phyloP scores from a whole-genome alignment of 2,888 invertebrate species.

The Caenorhabditis macrosperma region DNA sequence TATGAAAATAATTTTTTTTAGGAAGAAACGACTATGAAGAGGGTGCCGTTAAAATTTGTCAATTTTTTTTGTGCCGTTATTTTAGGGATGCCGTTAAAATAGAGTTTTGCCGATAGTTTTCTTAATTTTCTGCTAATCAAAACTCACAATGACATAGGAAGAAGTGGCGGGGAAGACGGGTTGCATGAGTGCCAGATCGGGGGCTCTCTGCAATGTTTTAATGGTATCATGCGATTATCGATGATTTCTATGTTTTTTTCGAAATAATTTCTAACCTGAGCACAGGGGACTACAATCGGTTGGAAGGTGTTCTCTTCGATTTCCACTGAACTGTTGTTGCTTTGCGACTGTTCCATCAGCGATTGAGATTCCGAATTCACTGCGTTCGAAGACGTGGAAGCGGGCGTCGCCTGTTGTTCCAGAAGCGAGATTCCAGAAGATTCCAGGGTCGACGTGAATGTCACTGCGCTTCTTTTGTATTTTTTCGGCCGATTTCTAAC shows the following conservation, averaged over 20 bases:
- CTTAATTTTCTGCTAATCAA: background rate
- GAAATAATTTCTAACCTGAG: constrained; percentile 19
- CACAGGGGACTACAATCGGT: constrained; percentile 38
- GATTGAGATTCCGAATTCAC: no score
- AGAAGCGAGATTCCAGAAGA: background rate
- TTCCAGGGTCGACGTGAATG: constrained; percentile 15
- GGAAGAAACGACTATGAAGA: no score
- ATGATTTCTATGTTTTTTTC: no score
- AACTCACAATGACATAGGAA: constrained; percentile 34
- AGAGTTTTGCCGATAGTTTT: no score
- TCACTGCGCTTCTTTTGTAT: constrained; percentile 42
- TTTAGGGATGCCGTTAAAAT: no score
- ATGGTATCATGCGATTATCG: no score
- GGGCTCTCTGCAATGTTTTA: constrained; percentile 9
- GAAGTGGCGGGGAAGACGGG: constrained; percentile 35
- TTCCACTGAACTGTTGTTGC: constrained; percentile 3
- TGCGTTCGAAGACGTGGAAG: background rate
- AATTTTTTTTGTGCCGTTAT: no score
- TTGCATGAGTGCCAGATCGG: constrained; percentile 30
- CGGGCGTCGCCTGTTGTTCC: background rate
- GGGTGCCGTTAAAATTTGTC: no score
- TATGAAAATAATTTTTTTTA: no score
- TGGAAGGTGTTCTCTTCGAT: constrained; percentile 36
- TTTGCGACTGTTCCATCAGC: constrained; percentile 2
- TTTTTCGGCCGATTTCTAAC: constrained; percentile 55